Conservation (phyloP, 2,888 invertebrate genomes). For the Idaea biselata region DNA sequence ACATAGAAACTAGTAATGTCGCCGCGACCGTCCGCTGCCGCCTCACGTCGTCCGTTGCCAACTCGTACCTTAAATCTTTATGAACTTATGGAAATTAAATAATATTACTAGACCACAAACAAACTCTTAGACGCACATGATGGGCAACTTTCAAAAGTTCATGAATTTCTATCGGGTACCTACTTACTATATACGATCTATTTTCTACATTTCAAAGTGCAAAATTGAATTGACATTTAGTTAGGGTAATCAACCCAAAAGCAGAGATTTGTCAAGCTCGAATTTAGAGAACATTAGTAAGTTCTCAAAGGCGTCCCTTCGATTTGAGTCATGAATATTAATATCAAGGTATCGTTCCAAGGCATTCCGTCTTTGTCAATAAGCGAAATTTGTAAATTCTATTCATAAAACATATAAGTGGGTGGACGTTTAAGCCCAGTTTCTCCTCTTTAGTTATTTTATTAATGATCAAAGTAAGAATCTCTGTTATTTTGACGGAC, state of each 20-base stretch:
- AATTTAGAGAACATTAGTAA: conserved; percentile 29
- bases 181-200: background rate
- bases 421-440: background rate
- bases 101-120: too few relatives aligned
- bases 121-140: too few relatives aligned
- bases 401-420: conserved; percentile 21
- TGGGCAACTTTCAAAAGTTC: background rate
- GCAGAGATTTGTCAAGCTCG: conserved; percentile 21
- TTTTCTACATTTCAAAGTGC: background rate
- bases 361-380: conserved; percentile 43
- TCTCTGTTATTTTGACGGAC: too few relatives aligned
- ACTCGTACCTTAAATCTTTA: too few relatives aligned
- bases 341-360: conserved; percentile 40
- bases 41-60: too few relatives aligned
- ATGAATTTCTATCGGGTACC: background rate
- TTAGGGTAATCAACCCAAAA: conserved; percentile 6
- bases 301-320: conserved; percentile 31
- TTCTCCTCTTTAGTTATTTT: background rate
- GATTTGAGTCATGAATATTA: conserved; percentile 52
- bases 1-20: too few relatives aligned
- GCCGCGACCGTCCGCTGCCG: too few relatives aligned
- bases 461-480: too few relatives aligned
- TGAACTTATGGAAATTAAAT: too few relatives aligned
- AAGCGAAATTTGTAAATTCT: conserved; percentile 43
- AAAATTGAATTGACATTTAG: background rate